These are phyloP conservation scores for Aldrovandia affinis DNA, from an alignment of 2,797 vertebrate genomes.

Conservation along the genomic window DNA sequence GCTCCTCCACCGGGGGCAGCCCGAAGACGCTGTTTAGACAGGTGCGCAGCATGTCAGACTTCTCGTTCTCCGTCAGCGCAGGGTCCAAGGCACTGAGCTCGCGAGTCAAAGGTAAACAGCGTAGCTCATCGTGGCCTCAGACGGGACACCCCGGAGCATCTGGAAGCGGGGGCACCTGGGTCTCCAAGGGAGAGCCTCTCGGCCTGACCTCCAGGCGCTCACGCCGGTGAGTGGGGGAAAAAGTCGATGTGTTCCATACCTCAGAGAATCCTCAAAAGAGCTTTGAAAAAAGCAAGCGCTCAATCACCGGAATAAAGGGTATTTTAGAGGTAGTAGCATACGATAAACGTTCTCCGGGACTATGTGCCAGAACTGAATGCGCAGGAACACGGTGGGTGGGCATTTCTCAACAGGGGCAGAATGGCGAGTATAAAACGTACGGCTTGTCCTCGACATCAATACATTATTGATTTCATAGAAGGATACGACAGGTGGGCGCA, in stretches of 20 bases:
- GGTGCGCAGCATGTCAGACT: slow-evolving; percentile 77
- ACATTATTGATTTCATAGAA: slow-evolving; percentile 43
- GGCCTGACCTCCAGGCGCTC: not conserved
- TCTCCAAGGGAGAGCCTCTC: not conserved
- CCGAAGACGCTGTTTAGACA: slow-evolving; percentile 79
- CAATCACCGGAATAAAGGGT: not conserved
- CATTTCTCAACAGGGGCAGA: not conserved
- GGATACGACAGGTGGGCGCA: slow-evolving; percentile 91
- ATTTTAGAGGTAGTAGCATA: not conserved
- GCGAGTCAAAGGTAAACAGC: slow-evolving; percentile 63
- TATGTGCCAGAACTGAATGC: slow-evolving; percentile 3
- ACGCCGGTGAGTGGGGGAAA: not conserved
- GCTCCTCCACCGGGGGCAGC: slow-evolving; percentile 69
- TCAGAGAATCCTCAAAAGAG: not conserved
- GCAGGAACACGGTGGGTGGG: not conserved
- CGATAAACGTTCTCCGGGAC: not conserved
- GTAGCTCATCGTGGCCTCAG: not conserved
- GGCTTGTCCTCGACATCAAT: not conserved
- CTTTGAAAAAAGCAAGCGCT: not conserved
- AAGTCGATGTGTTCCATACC: not conserved
- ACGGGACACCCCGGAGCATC: not conserved
- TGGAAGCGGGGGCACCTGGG: not conserved
- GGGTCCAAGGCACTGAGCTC: slow-evolving; percentile 81
- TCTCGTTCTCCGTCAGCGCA: slow-evolving; percentile 72
- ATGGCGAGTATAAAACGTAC: not conserved